Percentiles rank a stretch among this genome's conserved stretches.
These are phyloP conservation scores for Neoniphon sammara DNA, from an alignment of 2,797 vertebrate genomes.

Conservation along the genomic window DNA sequence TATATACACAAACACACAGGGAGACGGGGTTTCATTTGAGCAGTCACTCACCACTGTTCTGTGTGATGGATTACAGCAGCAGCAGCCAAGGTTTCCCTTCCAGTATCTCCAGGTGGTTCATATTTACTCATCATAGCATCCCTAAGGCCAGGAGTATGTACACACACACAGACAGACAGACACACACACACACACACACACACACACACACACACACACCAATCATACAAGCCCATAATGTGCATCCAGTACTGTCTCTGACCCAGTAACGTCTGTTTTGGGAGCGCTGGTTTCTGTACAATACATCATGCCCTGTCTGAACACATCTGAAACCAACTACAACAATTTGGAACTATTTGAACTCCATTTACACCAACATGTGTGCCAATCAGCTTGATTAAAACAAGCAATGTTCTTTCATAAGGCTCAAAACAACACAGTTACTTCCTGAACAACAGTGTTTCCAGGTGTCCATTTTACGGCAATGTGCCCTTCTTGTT, in stretches of 20 bases:
- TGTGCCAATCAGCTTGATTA: constrained; percentile 49
- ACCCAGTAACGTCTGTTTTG: constrained; percentile 28
- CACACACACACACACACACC: constrained; percentile 1
- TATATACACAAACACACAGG: constrained; percentile 10
- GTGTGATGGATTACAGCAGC: constrained; percentile 53
- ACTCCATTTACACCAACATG: constrained; percentile 36
- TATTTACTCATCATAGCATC: constrained; percentile 59
- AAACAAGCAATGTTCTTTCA: constrained; percentile 33
- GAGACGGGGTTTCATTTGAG: constrained; percentile 9
- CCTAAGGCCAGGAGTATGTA: constrained; percentile 35
- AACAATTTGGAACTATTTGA: constrained; percentile 42
- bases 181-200: constrained; percentile 12
- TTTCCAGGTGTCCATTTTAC: constrained; percentile 31
- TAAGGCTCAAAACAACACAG: constrained; percentile 3
- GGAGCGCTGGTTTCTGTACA: constrained; percentile 32
- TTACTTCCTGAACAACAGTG: constrained; percentile 33
- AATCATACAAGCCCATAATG: constrained; percentile 6
- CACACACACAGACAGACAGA: neutral
- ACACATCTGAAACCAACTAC: constrained; percentile 66
- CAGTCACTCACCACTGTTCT: constrained; percentile 40
- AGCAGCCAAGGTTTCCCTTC: constrained; percentile 45
- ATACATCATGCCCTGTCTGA: constrained; percentile 44
- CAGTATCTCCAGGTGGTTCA: constrained; percentile 72
- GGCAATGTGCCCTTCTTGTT: neutral
- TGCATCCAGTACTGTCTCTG: constrained; percentile 32